Percentiles rank a stretch among this genome's conserved stretches.
phyloP scores from a whole-genome alignment of 2,797 vertebrate genomes.

The Sebastes itinus region DNA sequence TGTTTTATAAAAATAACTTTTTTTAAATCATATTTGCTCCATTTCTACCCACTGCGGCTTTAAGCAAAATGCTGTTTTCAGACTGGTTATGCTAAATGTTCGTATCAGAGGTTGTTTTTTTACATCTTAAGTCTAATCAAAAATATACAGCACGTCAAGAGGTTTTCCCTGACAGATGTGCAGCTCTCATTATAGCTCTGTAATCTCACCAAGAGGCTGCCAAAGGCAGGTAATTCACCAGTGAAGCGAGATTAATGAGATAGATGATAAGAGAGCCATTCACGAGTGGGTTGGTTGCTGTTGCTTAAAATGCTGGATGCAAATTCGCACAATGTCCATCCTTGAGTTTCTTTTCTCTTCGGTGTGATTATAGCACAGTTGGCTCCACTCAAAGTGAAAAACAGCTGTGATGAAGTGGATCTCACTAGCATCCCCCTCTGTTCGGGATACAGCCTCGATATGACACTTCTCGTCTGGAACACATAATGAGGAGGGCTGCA shows the following conservation, averaged over 20 bases:
- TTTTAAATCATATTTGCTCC: too few species aligned
- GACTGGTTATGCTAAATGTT: not conserved
- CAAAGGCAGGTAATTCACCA: constrained; percentile 15
- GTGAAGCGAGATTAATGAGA: constrained; percentile 37
- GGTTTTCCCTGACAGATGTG: constrained; percentile 1
- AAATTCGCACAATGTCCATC: constrained; percentile 7
- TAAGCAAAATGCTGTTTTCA: not conserved
- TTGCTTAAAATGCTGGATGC: not conserved
- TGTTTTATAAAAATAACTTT: too few species aligned
- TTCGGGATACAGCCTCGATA: constrained; percentile 6
- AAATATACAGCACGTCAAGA: not conserved
- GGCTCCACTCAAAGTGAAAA: constrained; percentile 41
- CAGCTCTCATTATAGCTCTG: not conserved
- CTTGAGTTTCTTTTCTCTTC: constrained; percentile 9
- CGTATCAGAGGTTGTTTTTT: not conserved
- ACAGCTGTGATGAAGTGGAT: constrained; percentile 47
- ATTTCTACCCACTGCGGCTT: too few species aligned
- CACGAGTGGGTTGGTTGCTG: not conserved
- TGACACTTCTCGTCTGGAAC: constrained; percentile 1
- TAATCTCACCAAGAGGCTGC: constrained; percentile 1
- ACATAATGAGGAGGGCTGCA: constrained; percentile 1
- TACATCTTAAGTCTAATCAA: not conserved
- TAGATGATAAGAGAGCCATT: not conserved
- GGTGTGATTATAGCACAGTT: constrained; percentile 32
- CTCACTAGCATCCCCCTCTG: constrained; percentile 37